Percentiles rank a stretch among this genome's conserved stretches.
Evolutionary conservation across 2,888 invertebrate species (phyloP).

Genomic region (Leptogaster cylindrica): DNA sequence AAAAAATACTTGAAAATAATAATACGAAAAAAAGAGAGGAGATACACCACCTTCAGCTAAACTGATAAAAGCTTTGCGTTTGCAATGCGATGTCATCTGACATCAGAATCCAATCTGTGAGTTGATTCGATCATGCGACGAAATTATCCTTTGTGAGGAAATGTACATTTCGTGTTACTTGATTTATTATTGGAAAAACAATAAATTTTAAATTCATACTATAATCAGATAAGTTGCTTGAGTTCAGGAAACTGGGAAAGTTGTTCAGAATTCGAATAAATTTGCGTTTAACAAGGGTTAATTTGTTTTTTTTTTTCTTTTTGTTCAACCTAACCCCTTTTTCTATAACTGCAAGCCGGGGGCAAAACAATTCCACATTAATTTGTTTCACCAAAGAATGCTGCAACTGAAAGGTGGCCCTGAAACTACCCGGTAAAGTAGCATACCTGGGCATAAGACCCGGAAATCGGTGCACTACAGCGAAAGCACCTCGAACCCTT

Average conservation of each 20-base stretch:
- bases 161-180: conserved; percentile 5
- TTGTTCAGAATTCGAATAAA: conserved; percentile 25
- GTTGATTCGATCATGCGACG: conserved; percentile 34
- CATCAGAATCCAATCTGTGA: conserved; percentile 26
- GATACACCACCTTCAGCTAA: background rate
- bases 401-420: background rate
- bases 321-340: background rate
- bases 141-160: conserved; percentile 30
- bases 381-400: conserved; percentile 11
- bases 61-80: conserved; percentile 11
- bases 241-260: background rate
- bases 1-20: conserved; percentile 34
- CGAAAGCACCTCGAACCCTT: too few relatives aligned
- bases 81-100: conserved; percentile 17
- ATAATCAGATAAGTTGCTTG: conserved; percentile 1
- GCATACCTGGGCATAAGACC: too few relatives aligned
- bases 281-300: conserved; percentile 27
- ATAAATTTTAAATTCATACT: conserved; percentile 26
- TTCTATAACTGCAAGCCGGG: background rate
- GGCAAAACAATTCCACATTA: background rate
- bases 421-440: too few relatives aligned
- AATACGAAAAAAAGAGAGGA: conserved; percentile 1
- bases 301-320: background rate
- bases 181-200: conserved; percentile 5
- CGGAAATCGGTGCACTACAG: too few relatives aligned